These are phyloP conservation scores for Poicephalus gulielmi DNA, from an alignment of 2,113 vertebrate species.

Conservation along the genomic window DNA sequence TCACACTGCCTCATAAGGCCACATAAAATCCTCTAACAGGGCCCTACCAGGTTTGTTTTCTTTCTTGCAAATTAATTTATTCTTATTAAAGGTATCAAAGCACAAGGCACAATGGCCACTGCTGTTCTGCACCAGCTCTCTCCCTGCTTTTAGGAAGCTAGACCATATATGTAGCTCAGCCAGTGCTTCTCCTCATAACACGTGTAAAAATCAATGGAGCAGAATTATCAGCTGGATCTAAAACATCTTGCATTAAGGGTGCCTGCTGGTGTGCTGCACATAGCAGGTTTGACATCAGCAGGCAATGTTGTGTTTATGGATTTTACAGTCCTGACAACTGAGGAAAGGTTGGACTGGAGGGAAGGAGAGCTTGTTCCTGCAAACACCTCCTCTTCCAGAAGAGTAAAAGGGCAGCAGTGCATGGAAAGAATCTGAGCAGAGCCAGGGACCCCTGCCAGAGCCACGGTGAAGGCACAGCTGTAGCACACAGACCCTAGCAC, in stretches of 20 bases:
- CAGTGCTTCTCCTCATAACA: neutral
- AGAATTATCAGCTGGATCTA: constrained; percentile 24
- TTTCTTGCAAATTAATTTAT: neutral
- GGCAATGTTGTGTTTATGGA: neutral
- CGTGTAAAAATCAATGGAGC: constrained; percentile 16
- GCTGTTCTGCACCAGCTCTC: neutral
- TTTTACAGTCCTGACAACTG: neutral
- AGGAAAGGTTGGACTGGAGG: neutral
- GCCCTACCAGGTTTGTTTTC: neutral
- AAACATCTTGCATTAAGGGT: neutral
- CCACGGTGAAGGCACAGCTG: neutral
- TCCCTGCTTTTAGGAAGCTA: neutral
- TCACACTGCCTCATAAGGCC: neutral
- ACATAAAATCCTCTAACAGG: neutral
- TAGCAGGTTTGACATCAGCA: neutral
- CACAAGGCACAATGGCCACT: neutral
- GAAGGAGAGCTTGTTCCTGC: neutral
- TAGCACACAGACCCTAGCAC: neutral
- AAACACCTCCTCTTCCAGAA: neutral
- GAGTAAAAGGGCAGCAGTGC: neutral
- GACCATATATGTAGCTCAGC: rapidly evolving
- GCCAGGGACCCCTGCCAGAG: neutral
- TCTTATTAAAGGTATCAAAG: neutral
- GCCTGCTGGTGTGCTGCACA: neutral
- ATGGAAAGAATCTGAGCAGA: neutral